phyloP scores from a whole-genome alignment of 2,113 vertebrate genomes.

The Cyprinodon tularosa region DNA sequence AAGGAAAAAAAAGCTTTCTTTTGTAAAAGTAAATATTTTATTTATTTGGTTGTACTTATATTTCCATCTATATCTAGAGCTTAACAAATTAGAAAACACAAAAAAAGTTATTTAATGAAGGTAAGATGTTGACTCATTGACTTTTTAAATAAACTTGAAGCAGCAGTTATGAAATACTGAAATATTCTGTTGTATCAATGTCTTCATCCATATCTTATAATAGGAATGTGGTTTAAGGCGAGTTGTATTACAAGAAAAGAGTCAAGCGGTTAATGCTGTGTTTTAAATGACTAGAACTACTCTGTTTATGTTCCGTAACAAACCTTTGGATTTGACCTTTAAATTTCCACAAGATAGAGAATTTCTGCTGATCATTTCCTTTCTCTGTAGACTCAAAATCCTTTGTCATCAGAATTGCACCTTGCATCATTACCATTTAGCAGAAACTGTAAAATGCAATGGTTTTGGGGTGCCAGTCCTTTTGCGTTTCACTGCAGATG shows the following conservation, averaged over 20 bases:
- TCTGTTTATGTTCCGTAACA: slow-evolving; percentile 42
- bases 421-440: slow-evolving; percentile 46
- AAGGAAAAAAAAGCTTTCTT: too few relatives aligned
- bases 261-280: slow-evolving; percentile 5
- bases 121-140: not conserved
- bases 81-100: not conserved
- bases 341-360: slow-evolving; percentile 31
- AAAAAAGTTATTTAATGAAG: not conserved
- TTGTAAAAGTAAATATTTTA: too few relatives aligned
- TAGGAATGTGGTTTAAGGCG: not conserved
- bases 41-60: too few relatives aligned
- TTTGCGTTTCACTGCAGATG: slow-evolving; percentile 33
- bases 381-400: slow-evolving; percentile 40
- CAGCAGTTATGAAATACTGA: not conserved
- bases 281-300: slow-evolving; percentile 26
- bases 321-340: slow-evolving; percentile 48
- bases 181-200: not conserved
- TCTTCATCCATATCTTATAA: not conserved
- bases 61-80: too few relatives aligned
- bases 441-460: slow-evolving; percentile 45
- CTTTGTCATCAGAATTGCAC: slow-evolving; percentile 46
- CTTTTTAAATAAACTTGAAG: not conserved
- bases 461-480: slow-evolving; percentile 29
- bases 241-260: not conserved
- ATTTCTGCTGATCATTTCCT: slow-evolving; percentile 47